Base-by-base conservation (phyloP, 2,888 invertebrate genomes). In the Cabera pusaria region DNA sequence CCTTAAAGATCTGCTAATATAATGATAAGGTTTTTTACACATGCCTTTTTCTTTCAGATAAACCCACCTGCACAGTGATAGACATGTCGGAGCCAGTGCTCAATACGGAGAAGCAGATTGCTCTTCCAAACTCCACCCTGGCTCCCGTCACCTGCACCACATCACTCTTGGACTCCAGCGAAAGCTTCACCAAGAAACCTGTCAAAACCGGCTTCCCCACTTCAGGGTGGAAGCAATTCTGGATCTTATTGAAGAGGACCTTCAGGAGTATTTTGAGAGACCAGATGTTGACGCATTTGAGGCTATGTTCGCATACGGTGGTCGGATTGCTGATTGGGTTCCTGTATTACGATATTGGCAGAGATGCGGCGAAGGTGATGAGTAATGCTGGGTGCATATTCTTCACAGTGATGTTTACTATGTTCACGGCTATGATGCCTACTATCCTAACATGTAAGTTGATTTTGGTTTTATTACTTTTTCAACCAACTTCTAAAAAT, bases 361-460 rank as follows among this genome's bases (percentile, higher is more conserved):
- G 96, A 57, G 97, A 98, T 68, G 98, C 97, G 7, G 95, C 95
- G 31, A 97, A 98, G 85, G 97, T 97, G 10, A 95, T 94, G 91
- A 98, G 97, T 82, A 98, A 98, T 69, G 95, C 97, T 10, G 98
- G 98, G 23, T 98, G 97, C 81, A 93, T 98, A 58, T 98, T 98
- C 90, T 98, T 98, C 86, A 97, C 97, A 52, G 95, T 97, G 56
- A 93, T 98, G 85, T 98, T 98, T 82, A 95, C 98, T 55, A 98
- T 98, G 94, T 98, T 98, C 78, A 97, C 98, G 32, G 97, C 98
- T 28, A 96, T 98, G 95, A 98, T 98, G 98, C 98, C 98, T 50
- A 98, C 98, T 28, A 97, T 98, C 67, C 92, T 98, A 63, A 98
- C 98, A 71, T 98, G 98, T 98, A 88, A 95, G 96, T 93, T 17